Evolutionary conservation across 2,797 vertebrate species (phyloP), one percentile per base, ranked within the genome.

Genomic region (Neosilurus mollespiculum): DNA sequence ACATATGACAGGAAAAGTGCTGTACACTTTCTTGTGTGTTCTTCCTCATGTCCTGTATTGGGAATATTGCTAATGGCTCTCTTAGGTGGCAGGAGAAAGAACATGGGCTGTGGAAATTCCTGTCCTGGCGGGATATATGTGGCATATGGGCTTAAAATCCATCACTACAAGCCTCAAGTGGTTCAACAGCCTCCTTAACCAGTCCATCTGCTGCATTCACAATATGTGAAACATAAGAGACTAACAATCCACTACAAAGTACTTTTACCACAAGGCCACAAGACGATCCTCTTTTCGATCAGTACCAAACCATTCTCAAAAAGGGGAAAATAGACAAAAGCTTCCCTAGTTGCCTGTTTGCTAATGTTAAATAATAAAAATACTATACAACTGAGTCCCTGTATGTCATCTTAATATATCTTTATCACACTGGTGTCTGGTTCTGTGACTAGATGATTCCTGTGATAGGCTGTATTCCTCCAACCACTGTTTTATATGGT

Each of bases 141-240:
- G 9, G 71, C 37, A 34, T 67, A 65, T 67, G 26, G 70, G 77
- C 24, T 56, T 53, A 30, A 81, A 62, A 65, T 53, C 61, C 61
- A 11, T 65, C 49, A 62, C 43, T 61, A 62, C 67, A 20, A 62
- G 43, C 69, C 67, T 49, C 66, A 43, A 81, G 83, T 51, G 81
- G 30, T 51, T 76, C 53, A 81, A 72, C 51, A 56, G 66, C 56
- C n/a, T 78, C 78, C 58, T 66, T 59, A 62, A 71, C n/a, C 71
- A 69, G 61, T 62, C 56, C 66, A 53, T 30, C 56, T 81, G 49
- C 66, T 69, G 49, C 73, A 61, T 88, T 88, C 88, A 88, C 88
- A 87, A 86, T 88, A 87, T 86, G 88, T 87, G 88, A 88, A 88
- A 88, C 81, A n/a, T 82, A 83, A 81, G 30, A 80, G 84, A 89